Conservation (phyloP, 1,140 invertebrate species). For the Lethocerus indicus region DNA sequence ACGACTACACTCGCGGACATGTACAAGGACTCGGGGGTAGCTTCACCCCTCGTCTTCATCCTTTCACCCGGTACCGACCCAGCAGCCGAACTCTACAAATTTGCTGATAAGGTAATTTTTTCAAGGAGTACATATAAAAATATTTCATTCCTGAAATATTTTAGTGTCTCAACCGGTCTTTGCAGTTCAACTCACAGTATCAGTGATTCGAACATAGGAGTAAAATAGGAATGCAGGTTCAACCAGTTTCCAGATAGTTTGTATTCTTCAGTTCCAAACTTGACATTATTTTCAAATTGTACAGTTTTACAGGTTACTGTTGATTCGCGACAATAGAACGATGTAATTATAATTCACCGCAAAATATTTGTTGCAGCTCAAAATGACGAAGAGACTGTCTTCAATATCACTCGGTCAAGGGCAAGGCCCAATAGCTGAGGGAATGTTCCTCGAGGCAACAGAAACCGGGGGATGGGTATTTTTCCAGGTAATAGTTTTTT, state of each 20-base stretch:
- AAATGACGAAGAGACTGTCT: conserved; percentile 35
- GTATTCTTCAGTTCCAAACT: too few species aligned
- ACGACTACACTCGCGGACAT: conserved; percentile 40
- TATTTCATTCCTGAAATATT: too few species aligned
- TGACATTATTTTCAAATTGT: too few species aligned
- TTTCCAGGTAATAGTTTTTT: conserved; percentile 27
- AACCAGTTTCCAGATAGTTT: too few species aligned
- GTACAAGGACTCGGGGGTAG: conserved; percentile 42
- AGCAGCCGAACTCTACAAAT: conserved; percentile 38
- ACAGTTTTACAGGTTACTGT: too few species aligned
- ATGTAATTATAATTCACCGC: too few species aligned
- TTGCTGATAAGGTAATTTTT: conserved; percentile 44
- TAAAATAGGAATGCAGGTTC: too few species aligned
- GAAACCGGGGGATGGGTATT: conserved; percentile 47
- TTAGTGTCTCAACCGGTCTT: too few species aligned
- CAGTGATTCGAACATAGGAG: too few species aligned
- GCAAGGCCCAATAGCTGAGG: conserved; percentile 43
- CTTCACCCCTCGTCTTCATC: conserved; percentile 46
- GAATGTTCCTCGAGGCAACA: conserved; percentile 36
- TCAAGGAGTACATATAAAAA: too few species aligned
- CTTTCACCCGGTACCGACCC: conserved; percentile 55
- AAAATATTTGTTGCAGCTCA: conserved; percentile 22
- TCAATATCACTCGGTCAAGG: conserved; percentile 56
- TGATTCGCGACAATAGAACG: too few species aligned
- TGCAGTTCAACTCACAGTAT: too few species aligned